Conservation (phyloP, 2,113 vertebrate genomes). For the Chloebia gouldiae region DNA sequence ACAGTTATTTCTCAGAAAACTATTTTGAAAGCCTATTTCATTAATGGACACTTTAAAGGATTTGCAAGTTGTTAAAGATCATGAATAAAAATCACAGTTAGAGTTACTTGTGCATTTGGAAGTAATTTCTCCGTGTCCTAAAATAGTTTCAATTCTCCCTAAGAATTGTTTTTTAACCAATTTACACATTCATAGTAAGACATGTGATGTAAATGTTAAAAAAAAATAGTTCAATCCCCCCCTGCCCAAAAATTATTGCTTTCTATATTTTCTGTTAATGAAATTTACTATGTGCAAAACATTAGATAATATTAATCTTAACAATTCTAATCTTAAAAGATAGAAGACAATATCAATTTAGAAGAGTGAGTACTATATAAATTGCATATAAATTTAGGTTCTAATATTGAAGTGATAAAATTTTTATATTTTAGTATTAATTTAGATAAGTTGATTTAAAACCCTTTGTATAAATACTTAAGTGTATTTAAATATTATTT, state of each 20-base stretch:
- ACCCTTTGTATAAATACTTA: not conserved
- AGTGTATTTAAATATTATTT: not conserved
- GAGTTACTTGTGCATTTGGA: not conserved
- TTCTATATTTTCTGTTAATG: not conserved
- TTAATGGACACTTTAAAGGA: not conserved
- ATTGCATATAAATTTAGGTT: not conserved
- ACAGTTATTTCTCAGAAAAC: not conserved
- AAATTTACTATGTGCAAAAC: not conserved
- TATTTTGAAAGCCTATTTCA: not conserved
- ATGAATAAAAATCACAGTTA: not conserved
- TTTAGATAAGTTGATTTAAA: not conserved
- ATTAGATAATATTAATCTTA: not conserved
- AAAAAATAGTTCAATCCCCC: not conserved
- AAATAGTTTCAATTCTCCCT: not conserved
- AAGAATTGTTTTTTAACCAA: not conserved
- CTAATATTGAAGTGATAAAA: not conserved
- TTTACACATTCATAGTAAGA: not conserved
- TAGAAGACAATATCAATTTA: not conserved
- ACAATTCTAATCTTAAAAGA: not conserved
- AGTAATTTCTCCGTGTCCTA: not conserved
- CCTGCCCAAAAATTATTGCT: not conserved
- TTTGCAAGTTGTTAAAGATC: not conserved
- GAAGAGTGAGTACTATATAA: fast-evolving
- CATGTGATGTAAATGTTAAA: not conserved
- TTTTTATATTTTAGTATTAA: not conserved